Evolutionary conservation across 2,113 vertebrate species (phyloP), one percentile per base, ranked within the genome.

Genomic region (Callionymus lyra): DNA sequence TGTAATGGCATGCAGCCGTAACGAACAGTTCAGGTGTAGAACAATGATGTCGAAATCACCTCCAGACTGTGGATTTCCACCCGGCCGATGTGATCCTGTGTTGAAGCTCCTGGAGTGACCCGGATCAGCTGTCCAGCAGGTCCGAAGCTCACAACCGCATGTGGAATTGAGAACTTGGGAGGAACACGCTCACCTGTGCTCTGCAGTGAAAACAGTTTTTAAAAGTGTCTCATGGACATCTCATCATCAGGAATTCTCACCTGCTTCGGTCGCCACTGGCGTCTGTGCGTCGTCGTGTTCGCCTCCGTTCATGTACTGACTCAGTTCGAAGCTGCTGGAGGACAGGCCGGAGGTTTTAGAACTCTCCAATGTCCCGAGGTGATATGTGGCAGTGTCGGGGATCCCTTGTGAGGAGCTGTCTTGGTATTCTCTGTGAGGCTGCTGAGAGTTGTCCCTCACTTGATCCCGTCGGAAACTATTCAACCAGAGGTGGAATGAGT

Each of bases 61-160:
- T 97, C 90, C 60, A 93, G 61, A 76, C 87, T 94, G 70, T 91
- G 91, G 27, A 97, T 60, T 56, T 93, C 81, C 0, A 94, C 74
- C 0, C 63, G 73, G 34, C 84, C 76, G 0, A 65, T 70, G 4
- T 79, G 84, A 16, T 89, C 85, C 34, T 83, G 72, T 0, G 69
- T 45, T 10, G 86, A 84, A 8, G 33, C 11, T 8, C 76, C 74
- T 13, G 88, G 83, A 42, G 56, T 65, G 47, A 68, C 85, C 39
- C 83, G 72, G 5, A 93, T 65, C 71, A 96, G 72, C 54, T 93
- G 91, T 2, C 91, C 92, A 12, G 83, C 71, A 0, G 92, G 87
- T 13, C 92, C 90, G 6, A 97, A 93, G 62, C 89, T 89, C 48
- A 89, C 77, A 0, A 84, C 53, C 0, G 70, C 44, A 0, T 97